A percentile compares a stretch with the other conserved stretches of the same genome.
Conservation (phyloP, 2,113 vertebrate genomes). For the Stegastes partitus region DNA sequence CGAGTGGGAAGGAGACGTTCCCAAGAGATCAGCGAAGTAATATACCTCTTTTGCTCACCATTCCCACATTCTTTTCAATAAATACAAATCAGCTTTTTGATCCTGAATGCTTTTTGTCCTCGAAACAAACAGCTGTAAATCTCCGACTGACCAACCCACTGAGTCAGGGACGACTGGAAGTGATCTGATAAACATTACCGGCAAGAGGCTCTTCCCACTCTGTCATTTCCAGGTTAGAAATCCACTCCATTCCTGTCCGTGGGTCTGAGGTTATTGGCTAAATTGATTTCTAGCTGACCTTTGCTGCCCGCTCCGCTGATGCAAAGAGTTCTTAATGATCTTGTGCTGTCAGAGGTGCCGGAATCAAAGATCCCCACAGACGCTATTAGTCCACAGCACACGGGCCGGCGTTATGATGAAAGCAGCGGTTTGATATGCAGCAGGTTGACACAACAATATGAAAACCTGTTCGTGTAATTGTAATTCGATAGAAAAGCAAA, state of each 20-base stretch:
- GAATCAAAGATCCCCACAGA: slow-evolving; percentile 69
- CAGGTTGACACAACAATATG: slow-evolving; percentile 36
- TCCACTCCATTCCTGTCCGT: slow-evolving; percentile 10
- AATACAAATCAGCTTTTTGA: background rate
- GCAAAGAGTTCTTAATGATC: slow-evolving; percentile 79
- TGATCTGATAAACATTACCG: slow-evolving; percentile 3
- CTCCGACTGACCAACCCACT: background rate
- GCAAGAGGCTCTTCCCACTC: slow-evolving; percentile 23
- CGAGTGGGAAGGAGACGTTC: background rate
- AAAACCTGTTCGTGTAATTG: slow-evolving; percentile 58
- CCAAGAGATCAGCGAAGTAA: slow-evolving; percentile 17
- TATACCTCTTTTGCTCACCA: background rate
- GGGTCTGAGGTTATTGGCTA: slow-evolving; percentile 63
- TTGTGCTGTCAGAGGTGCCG: slow-evolving; percentile 82
- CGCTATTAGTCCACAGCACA: slow-evolving; percentile 49
- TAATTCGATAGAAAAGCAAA: slow-evolving; percentile 18
- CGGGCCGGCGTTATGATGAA: slow-evolving; percentile 45
- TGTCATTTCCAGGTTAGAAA: slow-evolving; percentile 57
- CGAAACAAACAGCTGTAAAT: background rate
- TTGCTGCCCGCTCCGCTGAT: slow-evolving; percentile 59
- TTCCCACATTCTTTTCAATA: background rate
- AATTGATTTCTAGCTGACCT: slow-evolving; percentile 79
- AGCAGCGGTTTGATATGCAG: slow-evolving; percentile 22
- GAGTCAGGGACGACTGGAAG: slow-evolving; percentile 6
- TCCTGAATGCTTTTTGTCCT: background rate